phyloP scores from a whole-genome alignment of 1,140 invertebrate genomes.

The Ips typographus region DNA sequence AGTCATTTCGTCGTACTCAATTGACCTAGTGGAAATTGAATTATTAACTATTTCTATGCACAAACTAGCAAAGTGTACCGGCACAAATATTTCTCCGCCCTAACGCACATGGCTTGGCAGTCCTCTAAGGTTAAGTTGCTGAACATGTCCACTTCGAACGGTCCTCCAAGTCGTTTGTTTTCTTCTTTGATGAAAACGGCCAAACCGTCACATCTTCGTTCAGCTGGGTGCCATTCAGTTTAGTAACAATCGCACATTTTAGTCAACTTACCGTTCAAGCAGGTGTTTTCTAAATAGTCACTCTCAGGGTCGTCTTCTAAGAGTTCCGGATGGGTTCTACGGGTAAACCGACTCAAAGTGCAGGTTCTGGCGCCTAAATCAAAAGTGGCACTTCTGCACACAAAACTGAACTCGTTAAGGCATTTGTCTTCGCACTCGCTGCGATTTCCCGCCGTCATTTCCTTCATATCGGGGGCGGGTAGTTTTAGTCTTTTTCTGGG shows the following conservation, averaged over 20 bases:
- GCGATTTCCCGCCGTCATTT: slow-evolving; percentile 76
- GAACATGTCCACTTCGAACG: slow-evolving; percentile 84
- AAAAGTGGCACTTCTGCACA: slow-evolving; percentile 83
- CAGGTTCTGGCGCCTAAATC: slow-evolving; percentile 75
- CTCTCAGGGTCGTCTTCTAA: slow-evolving; percentile 81
- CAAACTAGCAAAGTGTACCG: slow-evolving; percentile 49
- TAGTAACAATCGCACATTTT: slow-evolving; percentile 34
- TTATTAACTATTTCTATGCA: background rate
- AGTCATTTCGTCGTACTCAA: slow-evolving; percentile 86
- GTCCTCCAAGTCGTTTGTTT: slow-evolving; percentile 81
- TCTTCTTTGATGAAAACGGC: slow-evolving; percentile 86
- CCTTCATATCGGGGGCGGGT: slow-evolving; percentile 74
- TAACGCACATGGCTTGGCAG: slow-evolving; percentile 60
- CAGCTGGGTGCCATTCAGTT: slow-evolving; percentile 53
- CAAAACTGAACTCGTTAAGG: slow-evolving; percentile 83
- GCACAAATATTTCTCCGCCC: slow-evolving; percentile 72
- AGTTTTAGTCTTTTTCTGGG: slow-evolving; percentile 79
- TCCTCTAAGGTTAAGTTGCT: slow-evolving; percentile 81
- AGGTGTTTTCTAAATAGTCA: slow-evolving; percentile 90
- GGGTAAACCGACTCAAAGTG: slow-evolving; percentile 76
- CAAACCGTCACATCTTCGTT: slow-evolving; percentile 80
- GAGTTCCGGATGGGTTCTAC: slow-evolving; percentile 80
- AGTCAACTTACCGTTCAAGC: slow-evolving; percentile 69
- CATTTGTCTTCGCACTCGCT: slow-evolving; percentile 91
- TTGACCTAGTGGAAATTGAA: slow-evolving; percentile 59